Base-by-base conservation (phyloP, 1,140 invertebrate species). In the Mizuhopecten yessoensis region DNA sequence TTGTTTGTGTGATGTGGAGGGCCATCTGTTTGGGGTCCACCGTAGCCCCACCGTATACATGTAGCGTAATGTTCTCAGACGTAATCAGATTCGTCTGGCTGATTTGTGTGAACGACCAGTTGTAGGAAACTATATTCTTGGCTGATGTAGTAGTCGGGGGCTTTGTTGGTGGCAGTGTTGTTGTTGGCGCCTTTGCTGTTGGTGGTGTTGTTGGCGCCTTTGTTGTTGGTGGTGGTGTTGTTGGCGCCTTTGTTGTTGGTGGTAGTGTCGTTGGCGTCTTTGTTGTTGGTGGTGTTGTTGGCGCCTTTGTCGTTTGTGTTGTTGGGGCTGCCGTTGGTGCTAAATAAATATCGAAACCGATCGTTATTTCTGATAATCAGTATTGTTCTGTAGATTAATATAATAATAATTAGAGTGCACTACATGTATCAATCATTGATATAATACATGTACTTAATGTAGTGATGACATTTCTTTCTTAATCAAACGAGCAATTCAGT, bases 1-100 rank as follows among this genome's bases (percentile, higher is more conserved):
- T 89, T 10, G 90, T 57, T 20, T 93, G 91, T 3, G 90, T 91
- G 33, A 94, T 49, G 33, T 93, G 90, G 34, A 92, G 20, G 39
- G 86, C 39, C 33, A 11, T 11, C 33, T 86, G 42, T 36, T 90
- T 9, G 1, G 23, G 23, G 11, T 75, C 57, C 57, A 75, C 57
- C 9, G 57, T 29, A 75, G 57, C 57, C n/a, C 57, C 57, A 29
- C 57, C 57, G n/a, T 75, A 3, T 5, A 75, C 57, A 9, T 75
- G 57, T 75, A 75, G 57, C 9, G 57, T 75, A n/a, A 75, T 75
- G 57, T 75, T 75, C n/a, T 75, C 57, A n/a, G 15, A n/a, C 5
- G 57, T 75, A 9, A 75, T 29, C n/a, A 75, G n/a, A 7, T 7
- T 75, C 57, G 57, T 88, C 34, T 33, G 34, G 20, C 10, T 39